These are phyloP conservation scores for Rhynchophorus ferrugineus DNA, from an alignment of 1,140 invertebrate genomes.

Conservation along the genomic window DNA sequence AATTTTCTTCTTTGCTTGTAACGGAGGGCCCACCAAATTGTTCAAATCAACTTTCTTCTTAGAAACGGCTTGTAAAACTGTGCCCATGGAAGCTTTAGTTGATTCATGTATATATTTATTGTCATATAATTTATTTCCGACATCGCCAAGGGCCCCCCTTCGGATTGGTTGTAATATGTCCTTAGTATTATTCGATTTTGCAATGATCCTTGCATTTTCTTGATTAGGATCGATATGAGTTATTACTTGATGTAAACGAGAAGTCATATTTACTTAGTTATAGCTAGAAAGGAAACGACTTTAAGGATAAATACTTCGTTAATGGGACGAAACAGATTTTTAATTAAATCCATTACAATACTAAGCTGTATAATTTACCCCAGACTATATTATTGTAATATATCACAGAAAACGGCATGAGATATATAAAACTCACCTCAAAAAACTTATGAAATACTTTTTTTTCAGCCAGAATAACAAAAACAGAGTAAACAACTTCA, in stretches of 20 bases:
- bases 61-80: background rate
- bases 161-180: conserved; percentile 8
- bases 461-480: conserved; percentile 1
- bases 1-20: conserved; percentile 1
- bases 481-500: background rate
- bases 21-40: too few species aligned
- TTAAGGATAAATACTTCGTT: background rate
- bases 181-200: conserved; percentile 5
- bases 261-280: conserved; percentile 6
- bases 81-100: conserved; percentile 7
- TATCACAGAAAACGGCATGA: too few species aligned
- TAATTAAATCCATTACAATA: too few species aligned
- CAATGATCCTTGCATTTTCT: conserved; percentile 19
- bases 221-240: conserved; percentile 7
- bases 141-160: conserved; percentile 26
- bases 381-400: too few species aligned
- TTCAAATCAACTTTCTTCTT: conserved; percentile 4
- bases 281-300: too few species aligned
- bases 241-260: background rate
- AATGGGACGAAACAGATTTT: too few species aligned
- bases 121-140: conserved; percentile 24
- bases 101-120: conserved; percentile 1
- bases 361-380: too few species aligned
- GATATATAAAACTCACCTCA: conserved; percentile 1
- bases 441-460: conserved; percentile 7